These are phyloP conservation scores for Biston betularia DNA, from an alignment of 2,888 invertebrate genomes.

Conservation along the genomic window DNA sequence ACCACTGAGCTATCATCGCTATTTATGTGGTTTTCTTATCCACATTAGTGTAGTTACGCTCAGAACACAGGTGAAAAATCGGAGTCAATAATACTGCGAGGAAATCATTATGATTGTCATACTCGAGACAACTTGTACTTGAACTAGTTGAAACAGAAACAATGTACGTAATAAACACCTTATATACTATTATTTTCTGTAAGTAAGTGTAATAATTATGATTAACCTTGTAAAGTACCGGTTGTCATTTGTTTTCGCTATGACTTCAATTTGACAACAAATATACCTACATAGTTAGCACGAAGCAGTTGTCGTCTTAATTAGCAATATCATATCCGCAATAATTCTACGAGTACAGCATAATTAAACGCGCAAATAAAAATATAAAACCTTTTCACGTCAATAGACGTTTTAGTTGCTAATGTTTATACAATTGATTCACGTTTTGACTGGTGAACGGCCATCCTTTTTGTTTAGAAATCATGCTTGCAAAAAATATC, in stretches of 20 bases:
- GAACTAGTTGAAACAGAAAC: background rate
- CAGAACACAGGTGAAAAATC: background rate
- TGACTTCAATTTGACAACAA: constrained; percentile 25
- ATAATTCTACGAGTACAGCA: constrained; percentile 15
- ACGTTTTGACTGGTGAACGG: constrained; percentile 13
- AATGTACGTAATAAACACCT: background rate
- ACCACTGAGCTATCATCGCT: too few species aligned
- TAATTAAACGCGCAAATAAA: constrained; percentile 40
- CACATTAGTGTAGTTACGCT: background rate
- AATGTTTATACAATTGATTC: constrained; percentile 17
- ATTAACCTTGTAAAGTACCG: constrained; percentile 16
- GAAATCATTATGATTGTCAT: too few species aligned
- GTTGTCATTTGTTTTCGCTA: constrained; percentile 9
- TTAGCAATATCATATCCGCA: constrained; percentile 42
- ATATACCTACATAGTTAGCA: constrained; percentile 36
- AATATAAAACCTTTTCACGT: constrained; percentile 13
- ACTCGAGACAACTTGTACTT: background rate
- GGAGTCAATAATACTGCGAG: background rate
- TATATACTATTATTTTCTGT: background rate
- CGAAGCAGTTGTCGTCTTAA: constrained; percentile 27
- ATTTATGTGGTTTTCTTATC: background rate
- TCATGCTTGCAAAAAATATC: background rate
- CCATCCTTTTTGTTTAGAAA: background rate
- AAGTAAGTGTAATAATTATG: constrained; percentile 5
- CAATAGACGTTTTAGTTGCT: background rate